phyloP scores from a whole-genome alignment of 2,113 vertebrate genomes.

The Oncorhynchus masou region DNA sequence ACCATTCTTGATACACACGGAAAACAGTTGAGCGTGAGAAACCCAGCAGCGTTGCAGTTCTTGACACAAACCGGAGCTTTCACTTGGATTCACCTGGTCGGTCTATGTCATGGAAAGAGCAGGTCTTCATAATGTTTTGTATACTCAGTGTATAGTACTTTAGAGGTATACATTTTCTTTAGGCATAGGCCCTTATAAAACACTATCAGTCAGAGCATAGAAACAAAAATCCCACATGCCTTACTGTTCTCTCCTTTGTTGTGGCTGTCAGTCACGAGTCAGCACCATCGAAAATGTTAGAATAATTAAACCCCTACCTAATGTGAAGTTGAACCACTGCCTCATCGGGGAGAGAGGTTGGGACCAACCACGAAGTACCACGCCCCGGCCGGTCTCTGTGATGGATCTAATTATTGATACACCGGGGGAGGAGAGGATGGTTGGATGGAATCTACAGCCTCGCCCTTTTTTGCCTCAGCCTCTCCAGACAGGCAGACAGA shows the following conservation, averaged over 20 bases:
- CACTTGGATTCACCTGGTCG: too few relatives aligned
- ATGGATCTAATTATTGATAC: conserved; percentile 34
- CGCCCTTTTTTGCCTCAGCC: conserved; percentile 20
- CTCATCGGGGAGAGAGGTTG: background rate
- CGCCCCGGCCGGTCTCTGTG: conserved; percentile 7
- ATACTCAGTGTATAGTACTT: too few relatives aligned
- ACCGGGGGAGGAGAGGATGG: conserved; percentile 1
- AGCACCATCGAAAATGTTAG: background rate
- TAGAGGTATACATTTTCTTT: too few relatives aligned
- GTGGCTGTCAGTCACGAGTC: conserved; percentile 2
- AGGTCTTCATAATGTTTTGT: too few relatives aligned
- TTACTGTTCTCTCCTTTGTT: background rate
- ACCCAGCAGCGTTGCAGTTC: too few relatives aligned
- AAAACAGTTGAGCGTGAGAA: too few relatives aligned
- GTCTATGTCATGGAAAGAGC: too few relatives aligned
- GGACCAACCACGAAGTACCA: background rate
- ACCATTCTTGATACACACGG: too few relatives aligned
- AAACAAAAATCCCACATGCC: background rate
- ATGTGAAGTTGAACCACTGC: background rate
- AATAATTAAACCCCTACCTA: background rate
- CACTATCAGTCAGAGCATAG: background rate
- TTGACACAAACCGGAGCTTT: too few relatives aligned
- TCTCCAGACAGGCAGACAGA: conserved; percentile 43
- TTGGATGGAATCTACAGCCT: conserved; percentile 9
- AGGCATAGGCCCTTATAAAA: background rate